Conservation (phyloP, 1,140 invertebrate species). For the Atta colombica region DNA sequence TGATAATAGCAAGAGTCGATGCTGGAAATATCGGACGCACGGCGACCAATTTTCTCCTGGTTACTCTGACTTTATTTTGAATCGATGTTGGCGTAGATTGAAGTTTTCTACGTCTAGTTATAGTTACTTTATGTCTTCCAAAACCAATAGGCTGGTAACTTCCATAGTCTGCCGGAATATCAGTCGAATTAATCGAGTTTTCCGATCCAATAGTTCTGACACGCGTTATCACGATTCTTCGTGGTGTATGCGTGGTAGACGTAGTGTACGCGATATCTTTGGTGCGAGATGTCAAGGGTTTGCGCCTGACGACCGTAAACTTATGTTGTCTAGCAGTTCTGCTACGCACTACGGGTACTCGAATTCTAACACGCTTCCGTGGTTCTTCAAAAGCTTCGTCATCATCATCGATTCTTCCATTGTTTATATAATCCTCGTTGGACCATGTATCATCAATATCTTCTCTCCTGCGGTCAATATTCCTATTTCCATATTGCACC, state of each 20-base stretch:
- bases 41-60: conserved; percentile 82
- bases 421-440: conserved; percentile 40
- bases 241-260: conserved; percentile 64
- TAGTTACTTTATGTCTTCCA: conserved; percentile 82
- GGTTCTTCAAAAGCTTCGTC: conserved; percentile 73
- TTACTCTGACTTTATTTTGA: conserved; percentile 77
- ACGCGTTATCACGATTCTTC: conserved; percentile 82
- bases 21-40: conserved; percentile 81
- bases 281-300: conserved; percentile 78
- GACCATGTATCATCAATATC: not conserved
- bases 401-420: conserved; percentile 41
- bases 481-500: conserved; percentile 31
- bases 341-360: conserved; percentile 80
- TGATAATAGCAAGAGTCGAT: conserved; percentile 83
- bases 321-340: conserved; percentile 81
- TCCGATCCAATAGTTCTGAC: conserved; percentile 75
- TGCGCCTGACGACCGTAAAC: conserved; percentile 82
- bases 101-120: conserved; percentile 83
- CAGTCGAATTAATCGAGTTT: conserved; percentile 47
- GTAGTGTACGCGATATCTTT: conserved; percentile 38
- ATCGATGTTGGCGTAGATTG: conserved; percentile 68
- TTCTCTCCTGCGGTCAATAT: conserved; percentile 32
- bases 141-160: conserved; percentile 21
- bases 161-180: not conserved
- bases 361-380: conserved; percentile 81